Evolutionary conservation across 1,140 invertebrate genomes (phyloP), one percentile per base, ranked within the genome.

Genomic region (Meloidogyne hapla): DNA sequence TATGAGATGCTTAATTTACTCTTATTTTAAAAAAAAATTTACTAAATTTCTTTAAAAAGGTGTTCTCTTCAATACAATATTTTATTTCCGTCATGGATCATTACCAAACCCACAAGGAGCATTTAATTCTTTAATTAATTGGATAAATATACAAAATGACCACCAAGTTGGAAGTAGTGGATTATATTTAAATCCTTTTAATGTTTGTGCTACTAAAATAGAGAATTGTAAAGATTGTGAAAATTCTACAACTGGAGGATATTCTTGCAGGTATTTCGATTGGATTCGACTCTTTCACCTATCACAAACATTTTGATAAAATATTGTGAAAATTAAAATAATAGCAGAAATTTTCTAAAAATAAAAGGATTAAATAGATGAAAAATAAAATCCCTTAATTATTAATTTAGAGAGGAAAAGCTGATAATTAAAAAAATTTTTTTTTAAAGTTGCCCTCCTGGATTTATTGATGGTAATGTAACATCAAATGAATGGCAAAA

Each of bases 131-230:
- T 77, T 86, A 23, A 66, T 86, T 40, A 74, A 76, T 21, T 84
- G 87, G 79, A 87, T 86, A 76, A 77, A 82, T 45, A 80, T 86
- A 45, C 62, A 76, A 67, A 86, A 87, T 66, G 82, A 85, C 62
- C 82, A 87, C 68, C 81, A 87, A 82, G 77, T 86, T 25, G 85
- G 85, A 33, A 69, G 79, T 25, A 85, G 83, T 48, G 86, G 81
- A 69, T 75, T 86, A 26, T 86, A 83, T 75, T 56, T 86, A 15
- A 87, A 86, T 63, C 85, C 81, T 28, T 83, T 80, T 42, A 86
- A 87, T 56, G n/a, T 56, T 56, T 56, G 48, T 56, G n/a, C 18
- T 56, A 18, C 8, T n/a, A 56, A 21, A 56, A 56, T 56, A 8
- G n/a, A 4, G 6, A 56, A 56, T 56, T 56, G 48, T 56, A 56